Conservation (phyloP, 2,113 vertebrate genomes). For the Corythornis vintsioides region DNA sequence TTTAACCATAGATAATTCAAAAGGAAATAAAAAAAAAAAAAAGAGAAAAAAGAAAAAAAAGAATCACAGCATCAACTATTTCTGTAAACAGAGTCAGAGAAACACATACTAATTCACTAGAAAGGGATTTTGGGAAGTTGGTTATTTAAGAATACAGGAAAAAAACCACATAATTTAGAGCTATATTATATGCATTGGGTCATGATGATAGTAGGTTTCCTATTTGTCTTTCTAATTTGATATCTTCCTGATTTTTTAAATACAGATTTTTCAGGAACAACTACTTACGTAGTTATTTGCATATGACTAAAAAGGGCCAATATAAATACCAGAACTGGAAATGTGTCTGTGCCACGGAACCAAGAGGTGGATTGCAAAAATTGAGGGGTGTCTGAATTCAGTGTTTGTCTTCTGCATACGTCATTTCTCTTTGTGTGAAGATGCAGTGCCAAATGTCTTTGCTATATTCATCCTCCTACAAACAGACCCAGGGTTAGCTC, state of each 20-base stretch:
- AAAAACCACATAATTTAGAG: conserved; percentile 43
- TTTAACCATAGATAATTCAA: not conserved
- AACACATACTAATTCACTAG: not conserved
- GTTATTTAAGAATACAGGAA: conserved; percentile 26
- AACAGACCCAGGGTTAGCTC: not conserved
- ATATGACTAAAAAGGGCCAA: not conserved
- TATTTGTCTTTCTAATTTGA: conserved; percentile 53
- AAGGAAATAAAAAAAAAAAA: not conserved
- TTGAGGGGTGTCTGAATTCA: not conserved
- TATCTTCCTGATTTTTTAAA: conserved; percentile 34
- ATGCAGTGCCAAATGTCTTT: not conserved
- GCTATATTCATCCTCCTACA: not conserved
- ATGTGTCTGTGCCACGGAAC: not conserved
- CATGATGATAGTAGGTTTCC: conserved; percentile 50
- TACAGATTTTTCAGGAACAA: conserved; percentile 30
- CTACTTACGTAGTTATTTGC: conserved; percentile 35
- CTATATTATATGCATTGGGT: conserved; percentile 1
- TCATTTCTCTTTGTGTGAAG: not conserved
- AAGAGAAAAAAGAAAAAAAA: not conserved
- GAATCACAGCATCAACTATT: conserved; percentile 24
- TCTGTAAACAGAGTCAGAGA: conserved; percentile 17
- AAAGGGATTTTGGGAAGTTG: conserved; percentile 22
- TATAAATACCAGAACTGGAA: conserved; percentile 25
- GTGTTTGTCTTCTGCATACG: not conserved
- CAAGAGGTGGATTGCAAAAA: not conserved